Conservation (phyloP, 2,797 vertebrate species). For the Limnodromus scolopaceus region DNA sequence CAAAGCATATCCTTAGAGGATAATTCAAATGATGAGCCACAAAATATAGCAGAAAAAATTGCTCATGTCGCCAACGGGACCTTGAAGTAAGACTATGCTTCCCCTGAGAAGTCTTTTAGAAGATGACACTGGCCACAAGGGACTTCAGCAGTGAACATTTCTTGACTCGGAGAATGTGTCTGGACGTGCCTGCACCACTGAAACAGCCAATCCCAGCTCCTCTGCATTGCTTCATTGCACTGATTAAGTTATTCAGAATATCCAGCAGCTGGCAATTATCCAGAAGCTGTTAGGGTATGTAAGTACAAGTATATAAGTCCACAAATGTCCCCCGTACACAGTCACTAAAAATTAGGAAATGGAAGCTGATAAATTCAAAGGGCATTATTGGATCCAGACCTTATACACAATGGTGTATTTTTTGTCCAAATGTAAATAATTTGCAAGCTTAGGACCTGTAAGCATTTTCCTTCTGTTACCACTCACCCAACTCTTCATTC, state of each 20-base stretch:
- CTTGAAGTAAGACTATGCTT: background rate
- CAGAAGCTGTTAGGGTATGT: background rate
- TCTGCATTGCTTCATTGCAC: background rate
- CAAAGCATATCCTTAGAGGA: slow-evolving; percentile 2
- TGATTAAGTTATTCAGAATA: background rate
- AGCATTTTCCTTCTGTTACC: background rate
- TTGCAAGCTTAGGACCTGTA: background rate
- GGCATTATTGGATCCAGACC: background rate
- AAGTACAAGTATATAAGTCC: background rate
- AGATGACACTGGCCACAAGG: slow-evolving; percentile 4
- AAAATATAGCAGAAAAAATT: slow-evolving; percentile 6
- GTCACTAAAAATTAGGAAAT: background rate
- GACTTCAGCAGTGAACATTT: background rate
- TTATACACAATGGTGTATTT: background rate
- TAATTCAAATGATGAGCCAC: slow-evolving; percentile 8
- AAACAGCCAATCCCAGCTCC: background rate
- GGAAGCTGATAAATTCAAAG: background rate
- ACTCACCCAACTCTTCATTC: background rate
- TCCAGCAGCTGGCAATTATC: background rate
- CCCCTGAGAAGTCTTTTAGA: slow-evolving; percentile 1
- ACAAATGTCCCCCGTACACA: background rate
- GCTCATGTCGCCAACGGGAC: background rate
- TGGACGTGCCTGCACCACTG: fast-evolving
- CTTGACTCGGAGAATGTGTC: background rate
- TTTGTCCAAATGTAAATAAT: background rate